Evolutionary conservation across 1,140 invertebrate species (phyloP).

Genomic region (Pseudomyrmex cubaensis): DNA sequence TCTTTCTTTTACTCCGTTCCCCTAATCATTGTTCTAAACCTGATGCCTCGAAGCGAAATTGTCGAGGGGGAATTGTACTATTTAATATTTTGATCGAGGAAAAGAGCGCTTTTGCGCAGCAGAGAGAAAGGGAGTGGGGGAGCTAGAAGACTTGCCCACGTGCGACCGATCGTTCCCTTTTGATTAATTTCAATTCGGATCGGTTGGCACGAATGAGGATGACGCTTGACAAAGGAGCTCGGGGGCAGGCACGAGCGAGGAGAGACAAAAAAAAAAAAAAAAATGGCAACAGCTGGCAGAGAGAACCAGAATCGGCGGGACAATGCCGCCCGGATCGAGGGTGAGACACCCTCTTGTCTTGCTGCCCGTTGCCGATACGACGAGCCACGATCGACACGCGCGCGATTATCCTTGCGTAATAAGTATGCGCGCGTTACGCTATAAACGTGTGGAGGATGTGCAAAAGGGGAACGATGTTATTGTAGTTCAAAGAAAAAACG

Average conservation of each 20-base stretch:
- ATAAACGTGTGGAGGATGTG: constrained; percentile 54
- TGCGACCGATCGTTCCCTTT: constrained; percentile 72
- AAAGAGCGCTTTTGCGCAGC: constrained; percentile 52
- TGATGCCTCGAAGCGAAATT: constrained; percentile 37
- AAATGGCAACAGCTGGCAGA: constrained; percentile 74
- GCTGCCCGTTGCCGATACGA: constrained; percentile 19
- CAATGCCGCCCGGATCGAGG: constrained; percentile 55
- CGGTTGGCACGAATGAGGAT: constrained; percentile 61
- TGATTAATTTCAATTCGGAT: constrained; percentile 76
- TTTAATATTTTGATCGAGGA: constrained; percentile 79
- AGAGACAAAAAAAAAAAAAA: constrained; percentile 52
- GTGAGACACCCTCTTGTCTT: constrained; percentile 34
- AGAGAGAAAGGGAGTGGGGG: background rate
- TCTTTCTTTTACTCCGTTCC: background rate
- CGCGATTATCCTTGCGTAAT: constrained; percentile 57
- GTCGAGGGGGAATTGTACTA: constrained; percentile 59
- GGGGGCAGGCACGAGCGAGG: constrained; percentile 1
- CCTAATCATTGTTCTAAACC: constrained; percentile 50
- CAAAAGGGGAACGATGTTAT: constrained; percentile 34
- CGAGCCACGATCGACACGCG: constrained; percentile 46
- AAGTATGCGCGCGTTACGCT: constrained; percentile 34
- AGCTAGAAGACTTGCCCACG: constrained; percentile 61
- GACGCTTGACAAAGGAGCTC: constrained; percentile 66
- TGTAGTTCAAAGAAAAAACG: background rate
- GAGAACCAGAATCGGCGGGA: constrained; percentile 65